These are phyloP conservation scores for Dichetophora obliterata DNA, from an alignment of 2,888 invertebrate genomes.

Conservation along the genomic window DNA sequence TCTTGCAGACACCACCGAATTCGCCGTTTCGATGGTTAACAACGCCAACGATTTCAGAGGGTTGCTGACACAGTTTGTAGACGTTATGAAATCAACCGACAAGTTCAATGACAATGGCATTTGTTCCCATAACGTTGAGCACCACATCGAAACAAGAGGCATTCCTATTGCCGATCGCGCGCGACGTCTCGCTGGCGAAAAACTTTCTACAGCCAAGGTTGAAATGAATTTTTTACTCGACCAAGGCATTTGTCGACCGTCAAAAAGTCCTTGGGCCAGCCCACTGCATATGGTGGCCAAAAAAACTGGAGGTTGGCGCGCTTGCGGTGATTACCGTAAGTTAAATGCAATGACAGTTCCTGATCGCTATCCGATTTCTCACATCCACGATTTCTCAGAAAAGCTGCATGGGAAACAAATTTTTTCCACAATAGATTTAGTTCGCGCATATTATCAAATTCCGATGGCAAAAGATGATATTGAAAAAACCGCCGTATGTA, in stretches of 20 bases:
- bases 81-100: not conserved
- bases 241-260: constrained; percentile 8
- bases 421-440: not conserved
- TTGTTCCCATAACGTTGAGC: constrained; percentile 9
- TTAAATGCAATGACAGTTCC: constrained; percentile 1
- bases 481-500: constrained; percentile 55
- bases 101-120: not conserved
- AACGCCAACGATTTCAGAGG: constrained; percentile 13
- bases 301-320: too few relatives aligned
- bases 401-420: not conserved
- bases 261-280: constrained; percentile 8
- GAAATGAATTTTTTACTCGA: constrained; percentile 1
- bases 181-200: constrained; percentile 11
- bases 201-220: not conserved
- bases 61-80: constrained; percentile 30
- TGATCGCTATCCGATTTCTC: constrained; percentile 3
- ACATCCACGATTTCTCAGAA: not conserved
- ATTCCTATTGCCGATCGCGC: constrained; percentile 34
- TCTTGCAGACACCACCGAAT: constrained; percentile 23
- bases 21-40: constrained; percentile 36
- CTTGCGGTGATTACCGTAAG: constrained; percentile 26
- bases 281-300: constrained; percentile 36
- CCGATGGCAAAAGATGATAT: not conserved
- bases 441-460: not conserved
- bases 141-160: constrained; percentile 37